Base-by-base conservation (phyloP, 2,797 vertebrate species). In the Sebastes steindachneri region DNA sequence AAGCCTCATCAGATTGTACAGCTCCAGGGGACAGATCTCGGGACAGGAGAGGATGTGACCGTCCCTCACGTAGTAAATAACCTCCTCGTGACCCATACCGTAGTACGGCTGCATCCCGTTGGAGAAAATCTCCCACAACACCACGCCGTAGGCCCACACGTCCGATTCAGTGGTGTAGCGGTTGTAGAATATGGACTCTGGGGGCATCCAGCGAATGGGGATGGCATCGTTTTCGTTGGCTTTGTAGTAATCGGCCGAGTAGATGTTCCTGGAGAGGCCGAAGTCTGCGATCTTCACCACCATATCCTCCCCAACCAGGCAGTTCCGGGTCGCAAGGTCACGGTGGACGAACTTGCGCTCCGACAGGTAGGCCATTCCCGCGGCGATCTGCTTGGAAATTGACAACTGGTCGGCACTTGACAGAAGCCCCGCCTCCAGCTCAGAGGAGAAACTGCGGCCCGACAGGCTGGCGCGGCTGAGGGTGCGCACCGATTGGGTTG, bases 161-260 rank as follows among this genome's bases (percentile, higher is more conserved):
- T 99, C 99, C 0, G 99, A 99, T 82, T 99, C 99, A 0, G 96
- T 98, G 68, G 99, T 99, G 86, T 99, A 99, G 63, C 98, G 99
- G 84, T 99, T 99, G 80, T 98, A 99, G 95, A 99, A 99, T 78
- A 99, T 99, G 4, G 99, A 99, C 89, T 99, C 99, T 0, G 99
- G 99, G 0, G 99, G 99, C 98, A 99, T 99, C 98, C 99, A 99
- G 29, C 98, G 97, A 74, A 99, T 99, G 2, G 99, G 99, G 82
- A 99, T 99, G 60, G 99, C 98, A 0, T 99, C 99, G 0, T 99
- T 99, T 83, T 99, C 99, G 0, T 97, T 97, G 0, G 98, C 99
- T 93, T 99, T 99, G 95, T 99, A 99, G 88, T 99, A 99, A 91
- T 99, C 99, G 0, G 99, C 99, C 0, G 98, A 98, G 88, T 99